Evolutionary conservation across 2,888 invertebrate species (phyloP), one percentile per base, ranked within the genome.

Genomic region (Parnassius glacialis): DNA sequence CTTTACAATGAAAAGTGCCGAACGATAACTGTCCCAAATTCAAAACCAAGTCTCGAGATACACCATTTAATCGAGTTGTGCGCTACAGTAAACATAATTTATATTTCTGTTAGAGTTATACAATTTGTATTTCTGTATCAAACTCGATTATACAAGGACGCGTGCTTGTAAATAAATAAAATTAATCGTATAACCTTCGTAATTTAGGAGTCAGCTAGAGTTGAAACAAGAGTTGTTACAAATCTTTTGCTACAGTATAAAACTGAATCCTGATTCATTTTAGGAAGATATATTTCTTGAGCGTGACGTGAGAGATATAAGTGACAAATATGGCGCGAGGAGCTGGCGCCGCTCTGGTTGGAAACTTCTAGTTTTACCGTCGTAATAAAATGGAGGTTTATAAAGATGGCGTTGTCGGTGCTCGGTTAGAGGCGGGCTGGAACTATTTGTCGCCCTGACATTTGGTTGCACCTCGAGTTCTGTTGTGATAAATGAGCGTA

Each of bases 281-380:
- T 65, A 63, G 57, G 64, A 59, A 67, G 63, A 68, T 69, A 69
- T 66, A 72, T 74, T 72, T 67, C 45, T 25, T 60, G 65, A 48
- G 54, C 58, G 57, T 58, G 69, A 67, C 68, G 64, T 66, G 68
- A 66, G 70, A 70, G 69, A 65, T 69, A 69, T 69, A 70, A 67
- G 69, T 74, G 71, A 73, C 69, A 71, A 72, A 71, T 70, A 64
- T 59, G 57, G 45, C 41, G 60, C 60, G 62, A 56, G 62, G 62
- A 51, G 53, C 57, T 9, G 54, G 64, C 56, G 60, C 61, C 57
- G 59, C 55, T 52, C 56, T 45, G 52, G 56, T 61, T 60, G 45
- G 65, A 62, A 65, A 67, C 62, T 65, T 65, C 5, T 64, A 62
- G 65, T 61, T 52, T 60, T 57, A 44, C 52, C 55, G 66, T 59